These are phyloP conservation scores for Drosophila percnosoma DNA, from an alignment of 2,888 invertebrate species.

Conservation along the genomic window DNA sequence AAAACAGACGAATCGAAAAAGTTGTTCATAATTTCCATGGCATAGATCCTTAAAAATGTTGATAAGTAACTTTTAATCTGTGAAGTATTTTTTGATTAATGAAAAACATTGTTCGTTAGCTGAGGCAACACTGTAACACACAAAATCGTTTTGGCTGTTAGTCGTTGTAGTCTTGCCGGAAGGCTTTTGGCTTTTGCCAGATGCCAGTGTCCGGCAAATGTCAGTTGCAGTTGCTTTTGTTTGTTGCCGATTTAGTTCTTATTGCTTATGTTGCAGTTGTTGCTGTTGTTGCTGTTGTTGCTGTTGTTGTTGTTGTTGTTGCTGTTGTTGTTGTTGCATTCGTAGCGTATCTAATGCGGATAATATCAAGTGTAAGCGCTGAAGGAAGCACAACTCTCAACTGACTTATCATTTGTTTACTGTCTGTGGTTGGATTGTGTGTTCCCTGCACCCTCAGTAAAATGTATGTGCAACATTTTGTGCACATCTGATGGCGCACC, in stretches of 20 bases:
- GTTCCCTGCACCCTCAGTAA: not conserved
- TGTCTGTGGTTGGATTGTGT: slow-evolving; percentile 13
- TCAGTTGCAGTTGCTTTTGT: slow-evolving; percentile 28
- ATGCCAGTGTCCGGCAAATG: slow-evolving; percentile 52
- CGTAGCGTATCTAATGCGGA: slow-evolving; percentile 70
- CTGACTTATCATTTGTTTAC: slow-evolving; percentile 45
- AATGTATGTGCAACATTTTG: not conserved
- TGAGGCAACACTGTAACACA: slow-evolving; percentile 42
- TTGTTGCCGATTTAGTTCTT: slow-evolving; percentile 1
- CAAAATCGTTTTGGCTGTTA: slow-evolving; percentile 54
- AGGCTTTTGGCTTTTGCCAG: slow-evolving; percentile 38
- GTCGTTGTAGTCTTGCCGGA: slow-evolving; percentile 8
- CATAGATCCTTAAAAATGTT: not conserved
- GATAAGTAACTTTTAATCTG: not conserved
- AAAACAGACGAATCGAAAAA: too few relatives aligned
- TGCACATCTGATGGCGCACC: slow-evolving; percentile 14
- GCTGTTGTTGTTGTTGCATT: slow-evolving; percentile 33
- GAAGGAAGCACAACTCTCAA: slow-evolving; percentile 20
- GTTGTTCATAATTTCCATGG: not conserved
- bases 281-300: not conserved
- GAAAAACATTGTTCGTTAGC: not conserved
- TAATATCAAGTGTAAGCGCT: slow-evolving; percentile 59
- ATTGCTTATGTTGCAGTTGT: not conserved
- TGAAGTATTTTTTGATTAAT: not conserved
- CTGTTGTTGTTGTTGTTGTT: not conserved